Base-by-base conservation (phyloP, 2,888 invertebrate species). In the Fragum fragum region DNA sequence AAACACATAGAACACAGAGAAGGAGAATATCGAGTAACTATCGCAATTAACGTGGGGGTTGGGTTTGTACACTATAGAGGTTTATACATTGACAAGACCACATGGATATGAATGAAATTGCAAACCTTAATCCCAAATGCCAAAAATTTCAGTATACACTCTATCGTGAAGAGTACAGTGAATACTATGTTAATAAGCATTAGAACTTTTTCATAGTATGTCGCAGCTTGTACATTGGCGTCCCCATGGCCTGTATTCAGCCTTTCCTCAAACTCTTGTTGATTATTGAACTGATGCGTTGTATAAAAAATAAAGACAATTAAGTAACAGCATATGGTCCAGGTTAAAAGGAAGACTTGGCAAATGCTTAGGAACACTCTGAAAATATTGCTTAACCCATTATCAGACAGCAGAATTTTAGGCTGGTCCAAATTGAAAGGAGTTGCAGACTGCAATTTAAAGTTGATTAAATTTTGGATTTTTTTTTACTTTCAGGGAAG, bases 161-260 rank as follows among this genome's bases (percentile, higher is more conserved):
- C 99, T 96, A 99, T 97, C 95, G 99, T 98, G 97, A 99, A 99
- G 97, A 99, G 97, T 96, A 98, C 97, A 95, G 99, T 99, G 97
- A 99, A 98, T 96, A 98, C 98, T 96, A 98, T 98, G 97, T 99
- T 99, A 96, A 98, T 97, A 70, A 73, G 81, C 53, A 89, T 86
- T 47, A 89, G 86, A 70, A 89, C 87, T 73, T 69, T 61, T 72
- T 87, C 83, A 59, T 87, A 85, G 55, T 79, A 75, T 21, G 81
- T 77, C 14, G 81, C 83, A 39, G 71, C 70, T 26, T 71, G 66
- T 32, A 68, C 39, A 21, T 77, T 80, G 47, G 79, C 55, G 26
- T 28, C 52, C 28, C 59, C 73, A 61, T 26, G 59, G 55, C 52
- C 23, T 26, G 70, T 68, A 57, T 53, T 63, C 69, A 39, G 57